Conservation (phyloP, 2,113 vertebrate genomes). For the Chlamydotis undulata region DNA sequence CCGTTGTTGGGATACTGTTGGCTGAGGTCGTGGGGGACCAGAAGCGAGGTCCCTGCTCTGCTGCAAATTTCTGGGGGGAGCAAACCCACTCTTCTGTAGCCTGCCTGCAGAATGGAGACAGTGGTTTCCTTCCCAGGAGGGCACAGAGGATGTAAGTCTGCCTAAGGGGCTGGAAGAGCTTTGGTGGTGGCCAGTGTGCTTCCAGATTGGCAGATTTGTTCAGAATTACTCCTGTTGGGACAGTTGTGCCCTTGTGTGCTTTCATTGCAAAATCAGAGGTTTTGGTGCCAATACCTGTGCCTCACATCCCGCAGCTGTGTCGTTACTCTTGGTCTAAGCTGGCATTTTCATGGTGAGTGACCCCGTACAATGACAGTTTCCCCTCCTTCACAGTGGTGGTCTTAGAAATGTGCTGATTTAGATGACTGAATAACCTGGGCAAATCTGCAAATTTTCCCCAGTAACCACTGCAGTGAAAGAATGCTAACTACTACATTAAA, state of each 20-base stretch:
- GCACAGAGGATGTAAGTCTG: not conserved
- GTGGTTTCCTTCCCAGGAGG: not conserved
- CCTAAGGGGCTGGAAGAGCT: not conserved
- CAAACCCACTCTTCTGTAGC: not conserved
- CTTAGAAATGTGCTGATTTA: not conserved
- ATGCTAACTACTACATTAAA: not conserved
- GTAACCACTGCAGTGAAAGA: not conserved
- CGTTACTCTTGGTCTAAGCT: not conserved
- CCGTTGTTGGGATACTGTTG: fast-evolving
- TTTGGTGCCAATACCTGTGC: not conserved
- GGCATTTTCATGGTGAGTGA: not conserved
- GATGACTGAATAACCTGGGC: not conserved
- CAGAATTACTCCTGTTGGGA: not conserved
- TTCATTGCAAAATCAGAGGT: not conserved
- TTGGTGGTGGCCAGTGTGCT: not conserved
- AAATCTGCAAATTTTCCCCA: not conserved
- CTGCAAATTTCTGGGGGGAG: not conserved
- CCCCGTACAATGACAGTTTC: not conserved
- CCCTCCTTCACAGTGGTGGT: not conserved
- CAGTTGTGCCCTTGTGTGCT: not conserved
- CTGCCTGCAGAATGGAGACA: not conserved
- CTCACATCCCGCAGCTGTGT: not conserved
- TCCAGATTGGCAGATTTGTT: not conserved
- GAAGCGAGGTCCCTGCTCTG: not conserved
- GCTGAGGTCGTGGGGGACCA: not conserved